Conservation (phyloP, 2,888 invertebrate genomes). For the Acrobasis suavella region DNA sequence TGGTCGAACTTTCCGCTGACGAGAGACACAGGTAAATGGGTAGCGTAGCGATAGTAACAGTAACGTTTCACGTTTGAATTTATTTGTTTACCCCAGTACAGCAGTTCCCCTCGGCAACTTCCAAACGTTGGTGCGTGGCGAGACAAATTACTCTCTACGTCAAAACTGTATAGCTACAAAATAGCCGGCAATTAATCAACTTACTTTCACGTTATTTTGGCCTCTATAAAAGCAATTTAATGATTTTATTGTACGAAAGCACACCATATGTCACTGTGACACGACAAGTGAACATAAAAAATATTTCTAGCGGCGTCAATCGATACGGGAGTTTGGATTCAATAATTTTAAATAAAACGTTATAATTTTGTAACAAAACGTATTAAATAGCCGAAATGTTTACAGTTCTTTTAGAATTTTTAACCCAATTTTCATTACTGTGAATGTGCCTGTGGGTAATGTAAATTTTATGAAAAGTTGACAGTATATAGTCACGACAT, state of each 20-base stretch:
- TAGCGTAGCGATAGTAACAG: conserved; percentile 1
- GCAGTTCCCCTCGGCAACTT: conserved; percentile 11
- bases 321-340: conserved; percentile 44
- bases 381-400: conserved; percentile 28
- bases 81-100: conserved; percentile 13
- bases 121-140: conserved; percentile 6
- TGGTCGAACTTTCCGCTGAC: not conserved
- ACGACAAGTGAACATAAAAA: conserved; percentile 64
- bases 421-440: conserved; percentile 31
- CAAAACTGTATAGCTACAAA: conserved; percentile 22
- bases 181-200: conserved; percentile 45
- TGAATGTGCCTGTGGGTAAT: conserved; percentile 13
- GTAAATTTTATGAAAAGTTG: conserved; percentile 35
- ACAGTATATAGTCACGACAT: conserved; percentile 42
- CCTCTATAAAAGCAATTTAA: conserved; percentile 59
- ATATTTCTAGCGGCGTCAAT: conserved; percentile 57
- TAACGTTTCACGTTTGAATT: conserved; percentile 7
- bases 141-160: conserved; percentile 15
- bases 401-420: conserved; percentile 47
- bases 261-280: conserved; percentile 73
- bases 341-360: conserved; percentile 32
- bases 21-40: conserved; percentile 3
- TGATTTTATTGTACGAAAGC: conserved; percentile 64
- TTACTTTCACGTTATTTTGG: conserved; percentile 64
- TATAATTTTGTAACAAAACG: conserved; percentile 23